Base-by-base conservation (phyloP, 2,113 vertebrate species). In the Sula dactylatra region DNA sequence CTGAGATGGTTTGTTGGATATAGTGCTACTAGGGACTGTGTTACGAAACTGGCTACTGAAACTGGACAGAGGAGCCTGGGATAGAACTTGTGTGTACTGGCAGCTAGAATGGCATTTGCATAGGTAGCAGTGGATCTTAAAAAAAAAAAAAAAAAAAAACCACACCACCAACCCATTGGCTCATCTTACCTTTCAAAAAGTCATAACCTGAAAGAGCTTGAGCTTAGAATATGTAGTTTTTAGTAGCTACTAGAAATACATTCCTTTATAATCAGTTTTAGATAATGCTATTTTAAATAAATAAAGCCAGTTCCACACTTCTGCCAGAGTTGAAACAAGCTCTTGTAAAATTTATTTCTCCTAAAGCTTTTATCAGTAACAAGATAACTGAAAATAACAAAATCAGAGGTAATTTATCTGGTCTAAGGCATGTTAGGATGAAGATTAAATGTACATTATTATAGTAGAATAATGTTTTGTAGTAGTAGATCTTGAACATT, bases 321-420 rank as follows among this genome's bases (percentile, higher is more conserved):
- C 42, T 95, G 56, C 40, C 54, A 80, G 83, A 89, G 42, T 80
- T 91, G 16, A 87, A 88, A 94, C 56, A 81, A 83, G 38, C 56
- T 83, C 69, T 71, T 94, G 31, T 77, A 86, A 95, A 79, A 91
- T 95, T 94, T 96, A 96, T 97, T 96, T 94, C 82, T 91, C 19
- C 3, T 70, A 27, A 83, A 88, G 54, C 50, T 95, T 94, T 87
- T 80, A 55, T 49, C 91, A 84, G 54, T 93, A 90, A 61, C 42
- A 86, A 54, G 50, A 34, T 55, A 86, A 93, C 31, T n/a, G n/a
- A 80, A 88, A 93, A 58, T 54, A 88, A 62, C 49, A 93, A 82
- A 82, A 92, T 88, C n/a, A 65, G 69, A 84, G 61, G 61, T 88
- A 85, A 72, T 36, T 92, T 87, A 91, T 93, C 62, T 96, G 74